These are phyloP conservation scores for Rhineura floridana DNA, from an alignment of 2,113 vertebrate species.

Conservation along the genomic window DNA sequence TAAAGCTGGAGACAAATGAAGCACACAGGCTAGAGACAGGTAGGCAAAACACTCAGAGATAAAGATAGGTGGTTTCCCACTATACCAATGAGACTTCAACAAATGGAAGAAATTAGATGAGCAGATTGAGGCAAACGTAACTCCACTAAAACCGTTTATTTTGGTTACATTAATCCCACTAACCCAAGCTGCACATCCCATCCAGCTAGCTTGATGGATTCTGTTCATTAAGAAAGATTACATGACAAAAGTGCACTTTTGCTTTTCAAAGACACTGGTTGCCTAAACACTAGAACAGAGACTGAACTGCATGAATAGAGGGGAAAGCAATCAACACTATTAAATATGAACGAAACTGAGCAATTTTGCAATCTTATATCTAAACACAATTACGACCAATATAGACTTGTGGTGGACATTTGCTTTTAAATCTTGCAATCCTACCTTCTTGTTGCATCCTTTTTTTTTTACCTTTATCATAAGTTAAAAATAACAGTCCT, in stretches of 20 bases:
- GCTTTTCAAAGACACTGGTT: not conserved
- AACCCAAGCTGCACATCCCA: not conserved
- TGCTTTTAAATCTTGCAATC: not conserved
- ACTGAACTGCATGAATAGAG: not conserved
- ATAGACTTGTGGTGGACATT: not conserved
- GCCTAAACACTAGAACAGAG: not conserved
- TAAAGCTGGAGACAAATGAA: not conserved
- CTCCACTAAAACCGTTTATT: slow-evolving; percentile 17
- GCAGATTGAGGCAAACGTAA: not conserved
- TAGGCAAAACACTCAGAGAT: not conserved
- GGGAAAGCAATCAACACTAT: not conserved
- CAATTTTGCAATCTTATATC: not conserved
- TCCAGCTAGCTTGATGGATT: fast-evolving
- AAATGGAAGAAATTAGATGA: not conserved
- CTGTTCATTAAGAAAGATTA: not conserved
- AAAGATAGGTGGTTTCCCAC: not conserved
- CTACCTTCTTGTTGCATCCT: not conserved
- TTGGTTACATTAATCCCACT: not conserved
- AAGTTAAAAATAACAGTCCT: not conserved
- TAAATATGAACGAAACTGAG: not conserved
- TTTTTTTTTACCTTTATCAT: not conserved
- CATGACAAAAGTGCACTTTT: not conserved
- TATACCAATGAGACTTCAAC: not conserved
- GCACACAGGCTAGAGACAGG: not conserved
- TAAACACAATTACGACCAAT: too few relatives aligned